Percentiles rank a stretch among this genome's conserved stretches.
Conservation (phyloP, 2,797 vertebrate species). For the Carcharodon carcharias region DNA sequence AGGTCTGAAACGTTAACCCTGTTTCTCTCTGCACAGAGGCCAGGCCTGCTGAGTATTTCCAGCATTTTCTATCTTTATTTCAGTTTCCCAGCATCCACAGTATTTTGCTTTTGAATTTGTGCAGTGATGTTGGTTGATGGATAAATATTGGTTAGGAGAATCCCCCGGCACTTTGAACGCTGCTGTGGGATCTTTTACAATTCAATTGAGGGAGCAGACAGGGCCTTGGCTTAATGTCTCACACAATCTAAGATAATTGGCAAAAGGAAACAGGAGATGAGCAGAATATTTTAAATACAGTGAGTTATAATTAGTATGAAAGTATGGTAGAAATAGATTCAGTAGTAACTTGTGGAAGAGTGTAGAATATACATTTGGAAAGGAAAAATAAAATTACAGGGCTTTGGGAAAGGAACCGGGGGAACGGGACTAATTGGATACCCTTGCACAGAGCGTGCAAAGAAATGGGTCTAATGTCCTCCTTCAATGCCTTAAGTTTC, state of each 20-base stretch:
- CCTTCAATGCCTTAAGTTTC: not conserved
- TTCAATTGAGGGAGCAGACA: not conserved
- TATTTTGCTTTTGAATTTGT: not conserved
- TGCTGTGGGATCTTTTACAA: not conserved
- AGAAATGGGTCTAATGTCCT: not conserved
- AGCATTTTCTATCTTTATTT: no score
- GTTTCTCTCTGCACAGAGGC: no score
- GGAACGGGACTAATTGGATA: no score
- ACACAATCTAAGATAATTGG: not conserved
- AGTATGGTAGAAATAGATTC: no score
- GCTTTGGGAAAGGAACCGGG: not conserved
- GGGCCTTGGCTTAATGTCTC: not conserved
- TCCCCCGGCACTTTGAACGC: not conserved
- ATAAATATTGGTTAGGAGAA: not conserved
- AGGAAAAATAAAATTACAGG: not conserved
- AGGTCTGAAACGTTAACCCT: no score
- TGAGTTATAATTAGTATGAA: not conserved
- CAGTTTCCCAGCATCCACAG: no score
- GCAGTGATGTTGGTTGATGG: not conserved
- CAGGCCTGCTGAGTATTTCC: no score
- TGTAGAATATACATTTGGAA: no score
- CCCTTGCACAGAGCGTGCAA: not conserved
- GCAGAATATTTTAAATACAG: not conserved
- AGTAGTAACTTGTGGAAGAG: no score
- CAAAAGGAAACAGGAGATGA: not conserved